These are phyloP conservation scores for Bucorvus abyssinicus DNA, from an alignment of 2,797 vertebrate genomes.

Conservation along the genomic window DNA sequence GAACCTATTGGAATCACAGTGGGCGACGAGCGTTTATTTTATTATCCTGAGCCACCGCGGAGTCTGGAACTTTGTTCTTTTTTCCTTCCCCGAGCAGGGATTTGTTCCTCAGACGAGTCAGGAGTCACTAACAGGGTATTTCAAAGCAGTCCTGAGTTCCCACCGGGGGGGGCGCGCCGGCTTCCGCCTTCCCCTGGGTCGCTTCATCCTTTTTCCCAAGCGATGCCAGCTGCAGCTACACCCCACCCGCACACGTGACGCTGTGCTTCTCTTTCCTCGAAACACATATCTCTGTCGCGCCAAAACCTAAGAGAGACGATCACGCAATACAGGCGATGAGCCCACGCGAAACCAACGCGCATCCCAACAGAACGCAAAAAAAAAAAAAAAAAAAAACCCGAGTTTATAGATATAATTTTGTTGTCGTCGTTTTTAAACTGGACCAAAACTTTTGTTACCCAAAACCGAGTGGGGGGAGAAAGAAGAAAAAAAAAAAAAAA, in stretches of 20 bases:
- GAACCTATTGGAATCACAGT: constrained; percentile 28
- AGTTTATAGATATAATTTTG: constrained; percentile 64
- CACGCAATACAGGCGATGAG: constrained; percentile 62
- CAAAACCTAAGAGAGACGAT: constrained; percentile 68
- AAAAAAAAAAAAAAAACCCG: not conserved
- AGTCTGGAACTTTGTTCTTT: constrained; percentile 59
- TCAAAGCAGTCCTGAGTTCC: constrained; percentile 38
- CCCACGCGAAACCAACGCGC: constrained; percentile 38
- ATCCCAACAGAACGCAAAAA: constrained; percentile 65
- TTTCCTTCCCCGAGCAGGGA: constrained; percentile 68
- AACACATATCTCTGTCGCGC: not conserved
- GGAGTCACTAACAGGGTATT: constrained; percentile 74
- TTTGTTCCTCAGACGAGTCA: constrained; percentile 59
- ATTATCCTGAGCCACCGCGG: constrained; percentile 64
- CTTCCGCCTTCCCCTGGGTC: not conserved
- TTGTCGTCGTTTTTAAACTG: constrained; percentile 67
- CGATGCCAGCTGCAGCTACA: constrained; percentile 41
- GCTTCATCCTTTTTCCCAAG: constrained; percentile 27
- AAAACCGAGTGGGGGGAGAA: constrained; percentile 11
- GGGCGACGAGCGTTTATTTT: constrained; percentile 32
- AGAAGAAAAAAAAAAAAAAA: not conserved
- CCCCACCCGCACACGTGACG: not conserved
- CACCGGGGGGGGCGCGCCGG: not conserved
- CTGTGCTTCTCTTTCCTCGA: constrained; percentile 36
- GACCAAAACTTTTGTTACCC: constrained; percentile 75